Evolutionary conservation across 2,113 vertebrate genomes (phyloP).

Genomic region (Gasterosteus aculeatus): DNA sequence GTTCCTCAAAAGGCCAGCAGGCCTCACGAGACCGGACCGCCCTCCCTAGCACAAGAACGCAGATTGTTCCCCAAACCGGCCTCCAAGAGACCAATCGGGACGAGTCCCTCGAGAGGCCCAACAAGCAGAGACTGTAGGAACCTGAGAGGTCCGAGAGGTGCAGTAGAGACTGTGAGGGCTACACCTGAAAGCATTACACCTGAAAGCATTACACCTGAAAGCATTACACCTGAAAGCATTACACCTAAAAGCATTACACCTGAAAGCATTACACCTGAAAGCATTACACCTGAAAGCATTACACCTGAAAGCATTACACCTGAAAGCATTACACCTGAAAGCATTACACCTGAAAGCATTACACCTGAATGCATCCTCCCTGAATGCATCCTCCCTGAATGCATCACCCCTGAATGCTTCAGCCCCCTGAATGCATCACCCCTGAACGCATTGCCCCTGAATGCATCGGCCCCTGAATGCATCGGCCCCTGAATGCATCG

Average conservation of each 20-base stretch:
- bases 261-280: conserved; percentile 70
- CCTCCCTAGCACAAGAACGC: conserved; percentile 56
- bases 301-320: conserved; percentile 69
- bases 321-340: conserved; percentile 60
- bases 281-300: conserved; percentile 24
- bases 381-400: conserved; percentile 47
- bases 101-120: conserved; percentile 60
- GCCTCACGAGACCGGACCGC: conserved; percentile 45
- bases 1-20: conserved; percentile 54
- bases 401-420: not conserved
- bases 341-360: conserved; percentile 63
- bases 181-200: conserved; percentile 69
- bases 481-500: conserved; percentile 59
- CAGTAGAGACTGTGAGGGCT: not conserved
- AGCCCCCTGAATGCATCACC: conserved; percentile 21
- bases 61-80: conserved; percentile 56
- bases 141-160: conserved; percentile 13
- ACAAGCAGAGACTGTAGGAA: conserved; percentile 31
- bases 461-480: too few relatives aligned
- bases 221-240: conserved; percentile 63
- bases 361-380: conserved; percentile 3
- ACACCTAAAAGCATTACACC: conserved; percentile 43
- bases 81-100: conserved; percentile 66
- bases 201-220: conserved; percentile 60
- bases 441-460: conserved; percentile 63